Base-by-base conservation (phyloP, 2,797 vertebrate species). In the Sebastes wilsoni region DNA sequence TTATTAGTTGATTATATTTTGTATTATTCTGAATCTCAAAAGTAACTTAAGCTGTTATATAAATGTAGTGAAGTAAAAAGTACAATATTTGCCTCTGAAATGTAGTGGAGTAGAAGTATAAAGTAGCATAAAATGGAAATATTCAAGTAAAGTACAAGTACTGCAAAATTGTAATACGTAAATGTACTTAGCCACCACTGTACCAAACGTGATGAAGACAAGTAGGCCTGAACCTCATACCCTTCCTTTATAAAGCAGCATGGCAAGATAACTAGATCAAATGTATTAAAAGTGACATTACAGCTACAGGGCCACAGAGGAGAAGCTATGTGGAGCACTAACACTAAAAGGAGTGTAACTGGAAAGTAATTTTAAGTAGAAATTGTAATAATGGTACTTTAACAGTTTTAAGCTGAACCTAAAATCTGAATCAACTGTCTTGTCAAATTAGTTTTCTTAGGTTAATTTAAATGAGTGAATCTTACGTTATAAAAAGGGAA, bases 121-220 rank as follows among this genome's bases (percentile, higher is more conserved):
- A 46, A 18, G 7, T 46, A 46, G 42, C 16, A 18, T 46, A 46
- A 18, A 46, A 46, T 46, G 42, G 16, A 46, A 46, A 46, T 18
- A 46, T 0, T 46, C 16, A 46, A 18, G 38, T 16, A 42, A 16
- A 42, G 38, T 42, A 42, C 0, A 42, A 42, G 42, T 46, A 46
- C 16, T 46, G 42, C 42, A 46, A 46, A 46, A 46, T 18, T 46
- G 42, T 18, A 46, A 46, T 46, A 46, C 16, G 6, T 18, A 46
- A 46, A 46, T 46, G 16, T 46, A 46, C 42, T 18, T 46, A 18
- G 42, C 16, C 42, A 46, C 16, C 42, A 18, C 7, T 46, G 42
- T 60, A 6, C 46, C 62, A 59, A 72, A 80, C 23, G 23, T 79
- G 69, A 77, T 65, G 30, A 75, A 60, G 30, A 54, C 22, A 36